Evolutionary conservation across 1,140 invertebrate species (phyloP), one percentile per base, ranked within the genome.

Genomic region (Pteromalus puparum): DNA sequence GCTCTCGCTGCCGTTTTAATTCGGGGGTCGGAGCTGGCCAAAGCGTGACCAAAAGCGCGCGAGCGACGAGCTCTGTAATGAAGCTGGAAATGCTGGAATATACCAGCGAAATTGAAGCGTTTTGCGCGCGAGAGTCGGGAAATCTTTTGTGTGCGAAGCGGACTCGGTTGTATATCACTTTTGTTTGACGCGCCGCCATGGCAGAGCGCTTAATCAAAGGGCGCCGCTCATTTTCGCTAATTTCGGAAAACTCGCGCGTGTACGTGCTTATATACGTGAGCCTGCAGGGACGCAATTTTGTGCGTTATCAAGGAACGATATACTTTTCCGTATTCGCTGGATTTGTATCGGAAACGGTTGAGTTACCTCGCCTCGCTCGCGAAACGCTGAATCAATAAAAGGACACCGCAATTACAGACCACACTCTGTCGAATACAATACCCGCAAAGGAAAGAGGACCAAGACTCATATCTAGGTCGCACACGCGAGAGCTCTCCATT

Each of bases 81-180:
- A 73, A 82, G 28, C 7, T 30, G n/a, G n/a, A n/a, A n/a, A n/a
- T n/a, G n/a, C n/a, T n/a, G 48, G 73, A 82, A 82, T 65, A 74
- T 42, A 42, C 3, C 26, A 65, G 46, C 70, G 30, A 73, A 74
- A 82, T 81, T 81, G n/a, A 81, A 80, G 77, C 30, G 34, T 46
- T 80, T 61, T 61, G 53, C 21, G 15, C 21, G 15, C 18, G 53
- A 21, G 21, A 21, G 53, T 68, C 34, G n/a, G 18, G 12, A 34
- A 78, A 67, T 72, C 68, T 81, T 81, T 81, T 81, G 42, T 48
- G 38, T 42, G 38, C 68, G 24, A 12, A 48, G 48, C 70, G 46
- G 24, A 18, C 53, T 81, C 46, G 70, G 24, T 74, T 74, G 18
- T 6, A 53, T 12, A 21, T 18, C 68, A 6, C 46, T 72, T 18